Percentiles rank a stretch among this genome's conserved stretches.
phyloP scores from a whole-genome alignment of 2,797 vertebrate species.

The Megaceryle alcyon region DNA sequence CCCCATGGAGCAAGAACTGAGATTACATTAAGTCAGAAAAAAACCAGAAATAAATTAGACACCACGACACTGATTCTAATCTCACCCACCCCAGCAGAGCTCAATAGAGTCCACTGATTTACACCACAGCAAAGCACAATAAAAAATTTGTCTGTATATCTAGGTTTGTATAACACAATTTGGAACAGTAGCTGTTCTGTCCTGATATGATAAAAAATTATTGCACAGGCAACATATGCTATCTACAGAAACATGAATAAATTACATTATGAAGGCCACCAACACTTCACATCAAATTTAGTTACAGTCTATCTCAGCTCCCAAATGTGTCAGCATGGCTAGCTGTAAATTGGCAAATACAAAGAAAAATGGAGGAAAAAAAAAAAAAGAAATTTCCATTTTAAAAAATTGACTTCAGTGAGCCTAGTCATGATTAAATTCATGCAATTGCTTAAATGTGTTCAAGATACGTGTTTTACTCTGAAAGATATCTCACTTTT shows the following conservation, averaged over 20 bases:
- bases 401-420: neutral
- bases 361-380: neutral
- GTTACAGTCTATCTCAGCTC: constrained; percentile 71
- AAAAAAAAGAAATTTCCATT: neutral
- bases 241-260: constrained; percentile 74
- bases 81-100: constrained; percentile 33
- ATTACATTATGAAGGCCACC: constrained; percentile 71
- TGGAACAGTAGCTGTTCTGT: constrained; percentile 46
- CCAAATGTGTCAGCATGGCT: constrained; percentile 62
- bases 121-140: constrained; percentile 41
- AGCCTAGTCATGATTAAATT: neutral
- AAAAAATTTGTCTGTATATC: constrained; percentile 45
- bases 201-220: constrained; percentile 58
- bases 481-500: neutral
- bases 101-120: constrained; percentile 4
- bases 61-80: constrained; percentile 37
- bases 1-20: constrained; percentile 10
- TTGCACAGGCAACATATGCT: constrained; percentile 66
- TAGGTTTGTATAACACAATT: constrained; percentile 59
- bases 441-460: neutral
- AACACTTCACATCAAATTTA: constrained; percentile 72
- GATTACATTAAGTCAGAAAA: constrained; percentile 34
- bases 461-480: neutral
- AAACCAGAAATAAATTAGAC: constrained; percentile 64
- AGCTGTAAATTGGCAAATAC: constrained; percentile 66